These are phyloP conservation scores for Oncorhynchus keta DNA, from an alignment of 2,113 vertebrate genomes.

Conservation along the genomic window DNA sequence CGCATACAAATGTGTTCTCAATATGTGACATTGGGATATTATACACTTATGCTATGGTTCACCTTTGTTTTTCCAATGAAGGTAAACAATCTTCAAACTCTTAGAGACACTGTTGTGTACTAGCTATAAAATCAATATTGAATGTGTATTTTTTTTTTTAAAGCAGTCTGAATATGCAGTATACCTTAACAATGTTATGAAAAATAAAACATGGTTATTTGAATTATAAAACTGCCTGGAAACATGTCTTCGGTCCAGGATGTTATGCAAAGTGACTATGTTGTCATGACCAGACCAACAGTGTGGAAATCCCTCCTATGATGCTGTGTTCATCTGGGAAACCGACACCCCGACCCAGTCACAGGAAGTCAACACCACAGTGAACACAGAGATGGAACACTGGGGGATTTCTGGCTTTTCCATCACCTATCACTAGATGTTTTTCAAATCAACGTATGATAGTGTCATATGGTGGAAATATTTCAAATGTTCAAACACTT, in stretches of 20 bases:
- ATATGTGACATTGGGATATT: no score
- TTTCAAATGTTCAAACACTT: no score
- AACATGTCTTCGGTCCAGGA: not conserved
- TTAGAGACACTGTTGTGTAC: not conserved
- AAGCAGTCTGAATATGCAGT: not conserved
- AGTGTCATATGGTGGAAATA: no score
- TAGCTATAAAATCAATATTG: not conserved
- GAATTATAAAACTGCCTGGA: not conserved
- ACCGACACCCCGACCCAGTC: not conserved
- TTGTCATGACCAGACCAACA: not conserved
- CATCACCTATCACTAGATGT: not conserved
- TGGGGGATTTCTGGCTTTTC: not conserved
- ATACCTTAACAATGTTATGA: not conserved
- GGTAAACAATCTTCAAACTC: not conserved
- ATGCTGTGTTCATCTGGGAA: not conserved
- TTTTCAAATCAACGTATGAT: no score
- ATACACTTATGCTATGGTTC: no score
- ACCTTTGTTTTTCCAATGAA: no score
- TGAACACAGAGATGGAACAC: not conserved
- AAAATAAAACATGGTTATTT: not conserved
- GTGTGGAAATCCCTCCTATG: not conserved
- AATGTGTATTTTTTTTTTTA: not conserved
- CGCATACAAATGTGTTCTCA: no score
- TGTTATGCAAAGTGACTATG: conserved; percentile 1
- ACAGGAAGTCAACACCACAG: not conserved